Evolutionary conservation across 2,888 invertebrate genomes (phyloP).

Genomic region (Drosophila quinaria): DNA sequence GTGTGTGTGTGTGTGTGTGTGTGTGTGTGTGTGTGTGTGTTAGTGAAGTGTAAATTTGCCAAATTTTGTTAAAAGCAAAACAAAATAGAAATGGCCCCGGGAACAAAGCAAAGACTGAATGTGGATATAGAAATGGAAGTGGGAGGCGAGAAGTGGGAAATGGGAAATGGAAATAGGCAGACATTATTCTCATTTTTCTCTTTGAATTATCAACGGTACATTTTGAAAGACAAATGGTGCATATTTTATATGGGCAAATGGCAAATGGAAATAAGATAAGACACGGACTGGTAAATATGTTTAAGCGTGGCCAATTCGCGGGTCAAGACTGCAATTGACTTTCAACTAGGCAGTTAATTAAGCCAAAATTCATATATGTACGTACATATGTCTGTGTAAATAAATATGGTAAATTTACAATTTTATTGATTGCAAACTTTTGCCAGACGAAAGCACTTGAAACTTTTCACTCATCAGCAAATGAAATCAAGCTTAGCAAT

Average conservation of each 20-base stretch:
- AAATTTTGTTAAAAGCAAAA: constrained; percentile 75
- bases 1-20: constrained; percentile 18
- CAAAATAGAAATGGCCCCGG: constrained; percentile 39
- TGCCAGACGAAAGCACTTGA: constrained; percentile 75
- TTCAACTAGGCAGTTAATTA: constrained; percentile 28
- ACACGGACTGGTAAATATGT: background rate
- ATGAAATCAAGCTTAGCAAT: constrained; percentile 58
- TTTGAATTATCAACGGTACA: constrained; percentile 59
- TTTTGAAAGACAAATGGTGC: constrained; percentile 55
- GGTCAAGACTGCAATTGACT: background rate
- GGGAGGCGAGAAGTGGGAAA: background rate
- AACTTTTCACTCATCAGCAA: constrained; percentile 55
- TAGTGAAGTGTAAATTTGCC: constrained; percentile 80
- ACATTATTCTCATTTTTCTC: constrained; percentile 33
- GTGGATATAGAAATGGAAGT: background rate
- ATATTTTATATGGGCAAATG: constrained; percentile 25
- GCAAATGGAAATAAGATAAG: background rate
- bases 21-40: constrained; percentile 28
- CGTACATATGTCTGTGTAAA: background rate
- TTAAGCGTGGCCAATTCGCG: background rate
- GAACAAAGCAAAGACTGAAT: constrained; percentile 10
- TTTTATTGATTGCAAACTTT: constrained; percentile 57
- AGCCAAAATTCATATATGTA: background rate
- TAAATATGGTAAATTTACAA: constrained; percentile 21
- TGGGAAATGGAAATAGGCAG: constrained; percentile 38